phyloP scores from a whole-genome alignment of 2,797 vertebrate genomes.

The Stomatorhinus walkeri region DNA sequence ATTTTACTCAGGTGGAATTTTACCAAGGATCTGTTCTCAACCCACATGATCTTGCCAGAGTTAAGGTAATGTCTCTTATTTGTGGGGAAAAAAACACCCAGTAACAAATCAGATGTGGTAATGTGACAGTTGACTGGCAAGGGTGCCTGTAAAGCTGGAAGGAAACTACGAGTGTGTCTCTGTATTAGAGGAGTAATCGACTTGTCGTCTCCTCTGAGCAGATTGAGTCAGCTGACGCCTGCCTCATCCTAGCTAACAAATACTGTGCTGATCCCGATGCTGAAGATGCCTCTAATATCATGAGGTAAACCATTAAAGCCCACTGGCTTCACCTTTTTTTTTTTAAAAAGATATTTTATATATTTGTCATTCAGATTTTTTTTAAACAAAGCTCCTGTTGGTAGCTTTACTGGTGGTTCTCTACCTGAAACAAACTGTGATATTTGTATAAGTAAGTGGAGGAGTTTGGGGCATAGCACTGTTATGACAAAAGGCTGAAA shows the following conservation, averaged over 20 bases:
- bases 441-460: not conserved
- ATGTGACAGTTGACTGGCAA: not conserved
- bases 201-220: constrained; percentile 47
- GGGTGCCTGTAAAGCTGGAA: not conserved
- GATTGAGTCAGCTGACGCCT: constrained; percentile 98
- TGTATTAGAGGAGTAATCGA: not conserved
- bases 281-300: constrained; percentile 98
- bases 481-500: not conserved
- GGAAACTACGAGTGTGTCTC: not conserved
- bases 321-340: not conserved
- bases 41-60: constrained; percentile 94
- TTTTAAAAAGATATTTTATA: not conserved
- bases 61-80: constrained; percentile 71
- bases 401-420: not conserved
- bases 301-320: constrained; percentile 72
- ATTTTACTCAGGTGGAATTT: constrained; percentile 99
- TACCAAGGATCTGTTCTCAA: constrained; percentile 99
- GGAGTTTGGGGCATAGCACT: not conserved
- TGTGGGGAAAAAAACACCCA: not conserved
- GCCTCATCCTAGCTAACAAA: constrained; percentile 97
- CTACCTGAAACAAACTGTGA: not conserved
- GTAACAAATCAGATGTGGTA: not conserved
- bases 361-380: not conserved
- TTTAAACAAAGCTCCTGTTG: not conserved
- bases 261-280: constrained; percentile 98